Base-by-base conservation (phyloP, 1,140 invertebrate species). In the Copidosoma floridanum region DNA sequence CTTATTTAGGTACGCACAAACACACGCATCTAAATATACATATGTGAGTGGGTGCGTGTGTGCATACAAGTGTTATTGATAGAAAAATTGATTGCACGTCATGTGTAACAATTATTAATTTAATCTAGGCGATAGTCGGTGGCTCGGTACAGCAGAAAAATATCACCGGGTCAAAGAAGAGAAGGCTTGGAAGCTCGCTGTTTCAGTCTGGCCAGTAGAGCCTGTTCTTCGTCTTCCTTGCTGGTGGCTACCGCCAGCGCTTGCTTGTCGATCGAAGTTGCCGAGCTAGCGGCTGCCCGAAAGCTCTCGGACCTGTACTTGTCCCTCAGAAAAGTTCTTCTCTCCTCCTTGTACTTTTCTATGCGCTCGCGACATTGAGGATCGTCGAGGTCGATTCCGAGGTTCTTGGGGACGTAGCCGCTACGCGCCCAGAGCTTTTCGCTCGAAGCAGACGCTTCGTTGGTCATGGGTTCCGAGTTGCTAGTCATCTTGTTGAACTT, bases 291-390 rank as follows among this genome's bases (percentile, higher is more conserved):
- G 68, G 48, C 21, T 66, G 12, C 68, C 38, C 88, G 84, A 59
- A 94, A 91, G 20, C 89, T 90, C 68, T 95, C 92, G 0, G 89
- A 89, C 55, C 89, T 87, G 69, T 92, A 92, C 75, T 94, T 94
- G 69, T 95, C 91, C 26, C 92, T 84, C 20, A 95, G 73, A 69
- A 92, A 91, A 52, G 87, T 88, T 53, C 93, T 82, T n/a, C 93
- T 81, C 71, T 95, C 93, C 73, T 94, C 92, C 80, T 96, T 96
- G 71, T 95, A 95, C 71, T 90, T 89, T 74, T 94, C 92, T 63
- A 95, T 95, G 40, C 92, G 77, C 70, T 92, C 89, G 24, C 89
- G 76, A 61, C 89, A 81, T 3, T 74, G 71, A 1, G 83, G 82
- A 67, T 84, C 83, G 27, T 82, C 83, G 27, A 84, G 68, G 52